Conservation (phyloP, 2,797 vertebrate species). For the Ctenochaetus hawaiiensis region DNA sequence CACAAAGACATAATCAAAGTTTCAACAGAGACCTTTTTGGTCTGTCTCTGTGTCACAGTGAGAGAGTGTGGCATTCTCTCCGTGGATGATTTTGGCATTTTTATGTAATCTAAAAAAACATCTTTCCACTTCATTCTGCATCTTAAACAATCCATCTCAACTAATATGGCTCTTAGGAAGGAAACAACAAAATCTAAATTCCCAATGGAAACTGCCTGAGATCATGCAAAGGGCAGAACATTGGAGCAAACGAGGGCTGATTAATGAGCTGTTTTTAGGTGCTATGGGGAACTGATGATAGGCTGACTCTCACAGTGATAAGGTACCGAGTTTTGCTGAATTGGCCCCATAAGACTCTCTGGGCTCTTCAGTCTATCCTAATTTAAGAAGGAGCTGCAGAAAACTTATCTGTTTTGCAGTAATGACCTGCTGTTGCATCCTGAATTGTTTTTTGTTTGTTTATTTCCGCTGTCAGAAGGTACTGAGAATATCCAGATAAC, state of each 20-base stretch:
- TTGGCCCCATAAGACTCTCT: neutral
- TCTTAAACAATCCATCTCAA: conserved; percentile 43
- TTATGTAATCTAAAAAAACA: conserved; percentile 10
- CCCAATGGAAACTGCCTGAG: conserved; percentile 45
- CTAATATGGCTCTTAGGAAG: conserved; percentile 23
- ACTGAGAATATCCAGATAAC: neutral
- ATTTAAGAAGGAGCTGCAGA: conserved; percentile 7
- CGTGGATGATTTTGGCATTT: conserved; percentile 7
- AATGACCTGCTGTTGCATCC: neutral
- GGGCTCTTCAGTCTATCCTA: neutral
- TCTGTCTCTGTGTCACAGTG: neutral
- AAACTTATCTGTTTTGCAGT: neutral
- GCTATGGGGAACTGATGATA: conserved; percentile 31
- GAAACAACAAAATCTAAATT: conserved; percentile 35
- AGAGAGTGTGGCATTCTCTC: neutral
- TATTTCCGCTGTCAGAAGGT: conserved; percentile 1
- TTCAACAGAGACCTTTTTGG: neutral
- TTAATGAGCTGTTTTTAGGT: conserved; percentile 65
- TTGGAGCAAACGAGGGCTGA: conserved; percentile 32
- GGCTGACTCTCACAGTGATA: conserved; percentile 72
- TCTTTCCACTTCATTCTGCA: conserved; percentile 37
- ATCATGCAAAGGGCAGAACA: conserved; percentile 19
- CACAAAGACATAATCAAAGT: conserved; percentile 9
- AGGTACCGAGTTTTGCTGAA: conserved; percentile 1
- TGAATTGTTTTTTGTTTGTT: neutral